Evolutionary conservation across 2,113 vertebrate genomes (phyloP).

Genomic region (Tyrannus savana): DNA sequence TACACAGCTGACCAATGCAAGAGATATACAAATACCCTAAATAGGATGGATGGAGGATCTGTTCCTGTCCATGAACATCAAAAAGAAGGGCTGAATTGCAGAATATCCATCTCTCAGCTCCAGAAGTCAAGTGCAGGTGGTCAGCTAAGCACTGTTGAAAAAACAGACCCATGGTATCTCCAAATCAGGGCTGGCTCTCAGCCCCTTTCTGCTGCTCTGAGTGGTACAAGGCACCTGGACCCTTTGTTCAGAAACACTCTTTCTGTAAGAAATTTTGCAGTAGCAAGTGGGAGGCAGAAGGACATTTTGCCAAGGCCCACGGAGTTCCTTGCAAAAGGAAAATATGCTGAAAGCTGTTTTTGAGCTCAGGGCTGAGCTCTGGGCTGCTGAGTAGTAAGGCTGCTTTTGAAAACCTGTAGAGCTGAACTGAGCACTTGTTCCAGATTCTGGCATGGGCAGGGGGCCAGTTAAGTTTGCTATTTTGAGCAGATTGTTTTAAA

Average conservation of each 20-base stretch:
- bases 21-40: neutral
- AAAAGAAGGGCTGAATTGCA: neutral
- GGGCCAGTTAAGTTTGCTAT: conserved; percentile 55
- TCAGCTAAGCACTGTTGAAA: neutral
- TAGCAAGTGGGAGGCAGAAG: conserved; percentile 10
- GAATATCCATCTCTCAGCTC: neutral
- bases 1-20: neutral
- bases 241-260: neutral
- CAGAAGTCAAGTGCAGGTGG: neutral
- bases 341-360: neutral
- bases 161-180: neutral
- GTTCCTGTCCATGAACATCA: neutral
- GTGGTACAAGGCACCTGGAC: neutral
- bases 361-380: conserved; percentile 5
- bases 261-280: neutral
- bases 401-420: conserved; percentile 47
- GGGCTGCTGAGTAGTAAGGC: neutral
- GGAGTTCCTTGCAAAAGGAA: neutral
- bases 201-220: neutral
- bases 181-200: neutral
- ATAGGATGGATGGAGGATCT: neutral
- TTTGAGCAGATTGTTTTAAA: conserved; percentile 56
- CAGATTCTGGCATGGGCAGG: conserved; percentile 42
- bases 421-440: conserved; percentile 7
- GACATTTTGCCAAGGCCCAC: conserved; percentile 13